Evolutionary conservation across 2,888 invertebrate species (phyloP).

Genomic region (Strigamia transsilvanica): DNA sequence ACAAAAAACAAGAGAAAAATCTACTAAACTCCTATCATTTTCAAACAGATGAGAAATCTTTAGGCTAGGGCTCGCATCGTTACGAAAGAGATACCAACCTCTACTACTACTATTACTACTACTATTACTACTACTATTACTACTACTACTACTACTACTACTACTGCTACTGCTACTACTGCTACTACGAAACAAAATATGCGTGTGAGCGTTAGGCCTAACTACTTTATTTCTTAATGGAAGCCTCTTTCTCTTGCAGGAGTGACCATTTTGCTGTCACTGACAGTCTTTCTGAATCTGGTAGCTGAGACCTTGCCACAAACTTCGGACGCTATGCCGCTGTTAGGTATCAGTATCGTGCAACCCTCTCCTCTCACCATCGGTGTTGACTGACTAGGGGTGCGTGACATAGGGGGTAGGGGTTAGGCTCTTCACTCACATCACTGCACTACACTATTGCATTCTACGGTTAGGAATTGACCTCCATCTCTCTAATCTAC

Average conservation of each 20-base stretch:
- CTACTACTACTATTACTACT: background rate
- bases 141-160: slow-evolving; percentile 47
- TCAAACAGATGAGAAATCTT: slow-evolving; percentile 2
- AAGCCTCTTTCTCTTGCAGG: slow-evolving; percentile 69
- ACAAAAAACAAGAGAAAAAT: background rate
- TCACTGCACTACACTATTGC: slow-evolving; percentile 41
- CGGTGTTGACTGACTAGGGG: slow-evolving; percentile 14
- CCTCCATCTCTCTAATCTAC: background rate
- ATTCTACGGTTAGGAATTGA: slow-evolving; percentile 10
- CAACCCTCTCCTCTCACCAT: slow-evolving; percentile 23
- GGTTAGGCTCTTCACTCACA: slow-evolving; percentile 44
- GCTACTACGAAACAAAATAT: background rate
- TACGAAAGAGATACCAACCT: background rate
- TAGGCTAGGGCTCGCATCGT: background rate
- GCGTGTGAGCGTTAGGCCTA: slow-evolving; percentile 32
- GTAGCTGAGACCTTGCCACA: slow-evolving; percentile 99
- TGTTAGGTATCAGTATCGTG: slow-evolving; percentile 56
- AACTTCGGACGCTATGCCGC: slow-evolving; percentile 73
- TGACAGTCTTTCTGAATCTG: slow-evolving; percentile 98
- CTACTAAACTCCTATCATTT: too few relatives aligned
- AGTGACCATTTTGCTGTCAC: slow-evolving; percentile 94
- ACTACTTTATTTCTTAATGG: slow-evolving; percentile 35
- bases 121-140: slow-evolving; percentile 15
- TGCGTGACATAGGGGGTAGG: slow-evolving; percentile 9
- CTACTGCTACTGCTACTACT: slow-evolving; percentile 40